Percentiles rank a stretch among this genome's conserved stretches.
These are phyloP conservation scores for Edolisoma coerulescens DNA, from an alignment of 2,113 vertebrate species.

Conservation along the genomic window DNA sequence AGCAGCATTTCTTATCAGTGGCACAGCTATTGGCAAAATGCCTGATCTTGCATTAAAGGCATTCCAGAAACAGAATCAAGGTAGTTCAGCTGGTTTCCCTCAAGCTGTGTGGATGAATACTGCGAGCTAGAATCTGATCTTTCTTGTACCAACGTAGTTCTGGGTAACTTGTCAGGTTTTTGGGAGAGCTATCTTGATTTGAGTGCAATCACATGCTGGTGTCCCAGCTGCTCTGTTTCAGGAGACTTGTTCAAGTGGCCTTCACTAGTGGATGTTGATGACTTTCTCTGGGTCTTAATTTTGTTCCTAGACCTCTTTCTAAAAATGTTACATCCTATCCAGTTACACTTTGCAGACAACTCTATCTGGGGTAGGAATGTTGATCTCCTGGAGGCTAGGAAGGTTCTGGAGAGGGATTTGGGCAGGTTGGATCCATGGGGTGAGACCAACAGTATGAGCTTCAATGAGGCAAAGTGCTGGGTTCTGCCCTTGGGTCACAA, in stretches of 20 bases:
- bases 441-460: not conserved
- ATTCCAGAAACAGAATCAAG: conserved; percentile 14
- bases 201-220: not conserved
- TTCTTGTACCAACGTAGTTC: not conserved
- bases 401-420: no score
- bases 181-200: not conserved
- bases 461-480: not conserved
- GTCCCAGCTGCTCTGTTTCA: not conserved
- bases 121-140: not conserved
- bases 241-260: not conserved
- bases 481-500: not conserved
- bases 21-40: conserved; percentile 6
- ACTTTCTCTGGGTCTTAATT: not conserved
- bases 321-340: not conserved
- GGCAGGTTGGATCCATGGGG: not conserved
- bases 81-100: not conserved
- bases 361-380: no score
- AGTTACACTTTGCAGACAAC: not conserved
- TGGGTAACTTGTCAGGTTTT: not conserved
- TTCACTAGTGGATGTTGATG: not conserved
- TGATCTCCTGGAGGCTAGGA: not conserved
- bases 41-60: not conserved
- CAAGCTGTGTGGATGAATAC: not conserved
- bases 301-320: not conserved
- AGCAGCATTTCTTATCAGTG: conserved; percentile 13